phyloP scores from a whole-genome alignment of 1,140 invertebrate genomes.

The Nephila pilipes region DNA sequence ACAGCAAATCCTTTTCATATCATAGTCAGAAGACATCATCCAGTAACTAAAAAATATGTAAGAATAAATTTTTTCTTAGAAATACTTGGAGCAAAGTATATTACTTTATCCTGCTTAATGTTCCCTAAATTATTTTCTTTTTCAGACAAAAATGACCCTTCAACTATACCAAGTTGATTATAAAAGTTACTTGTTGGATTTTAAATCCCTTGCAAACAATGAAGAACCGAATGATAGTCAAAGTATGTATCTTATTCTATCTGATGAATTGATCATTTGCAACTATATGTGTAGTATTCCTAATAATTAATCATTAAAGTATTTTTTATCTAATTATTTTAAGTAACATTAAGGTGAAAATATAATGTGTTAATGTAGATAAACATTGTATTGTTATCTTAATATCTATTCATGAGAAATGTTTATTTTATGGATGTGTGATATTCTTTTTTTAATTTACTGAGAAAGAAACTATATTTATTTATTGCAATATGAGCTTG shows the following conservation, averaged over 20 bases:
- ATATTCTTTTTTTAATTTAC: too few relatives aligned
- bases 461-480: too few relatives aligned
- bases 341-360: slow-evolving; percentile 7
- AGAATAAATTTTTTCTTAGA: not conserved
- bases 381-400: too few relatives aligned
- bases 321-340: not conserved
- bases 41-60: slow-evolving; percentile 85
- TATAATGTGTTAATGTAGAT: not conserved
- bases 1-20: slow-evolving; percentile 95
- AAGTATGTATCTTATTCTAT: slow-evolving; percentile 32
- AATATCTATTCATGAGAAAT: too few relatives aligned
- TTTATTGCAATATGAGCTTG: too few relatives aligned
- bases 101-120: not conserved
- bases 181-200: slow-evolving; percentile 98
- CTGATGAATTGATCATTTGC: not conserved
- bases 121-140: slow-evolving; percentile 28
- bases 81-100: not conserved
- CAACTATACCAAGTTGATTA: slow-evolving; percentile 99
- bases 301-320: not conserved
- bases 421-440: too few relatives aligned
- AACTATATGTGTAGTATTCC: not conserved
- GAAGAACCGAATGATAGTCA: slow-evolving; percentile 76
- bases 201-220: slow-evolving; percentile 85
- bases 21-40: slow-evolving; percentile 93
- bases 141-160: slow-evolving; percentile 94